Conservation (phyloP, 2,797 vertebrate species). For the Poecilia velifera region DNA sequence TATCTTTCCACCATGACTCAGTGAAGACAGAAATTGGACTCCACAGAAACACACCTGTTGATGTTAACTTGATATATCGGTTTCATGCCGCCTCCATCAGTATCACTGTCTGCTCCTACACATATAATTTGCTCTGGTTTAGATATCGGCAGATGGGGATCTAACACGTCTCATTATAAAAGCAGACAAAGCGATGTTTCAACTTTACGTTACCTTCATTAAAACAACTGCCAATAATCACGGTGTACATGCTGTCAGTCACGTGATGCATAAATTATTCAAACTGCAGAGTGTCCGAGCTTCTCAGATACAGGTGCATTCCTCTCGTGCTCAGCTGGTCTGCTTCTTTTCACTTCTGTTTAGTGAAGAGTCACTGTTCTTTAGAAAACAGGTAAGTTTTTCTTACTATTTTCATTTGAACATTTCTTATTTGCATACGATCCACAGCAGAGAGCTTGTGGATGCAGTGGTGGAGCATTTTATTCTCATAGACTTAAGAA, state of each 20-base stretch:
- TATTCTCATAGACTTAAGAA: neutral
- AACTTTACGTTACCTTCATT: neutral
- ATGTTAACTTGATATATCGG: constrained; percentile 58
- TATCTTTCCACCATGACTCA: constrained; percentile 39
- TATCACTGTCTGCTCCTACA: constrained; percentile 8
- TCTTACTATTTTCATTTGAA: constrained; percentile 9
- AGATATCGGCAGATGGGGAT: neutral
- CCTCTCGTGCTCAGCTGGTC: constrained; percentile 12
- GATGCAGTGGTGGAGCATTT: neutral
- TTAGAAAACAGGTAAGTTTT: constrained; percentile 57
- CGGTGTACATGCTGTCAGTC: constrained; percentile 13
- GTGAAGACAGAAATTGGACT: constrained; percentile 61
- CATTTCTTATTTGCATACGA: neutral
- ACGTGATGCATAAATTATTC: constrained; percentile 71
- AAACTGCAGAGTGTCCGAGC: constrained; percentile 53
- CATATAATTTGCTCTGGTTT: neutral
- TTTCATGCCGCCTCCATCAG: constrained; percentile 24
- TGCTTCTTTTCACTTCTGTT: constrained; percentile 16
- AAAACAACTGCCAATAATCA: constrained; percentile 25
- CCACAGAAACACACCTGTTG: constrained; percentile 56
- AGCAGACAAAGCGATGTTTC: neutral
- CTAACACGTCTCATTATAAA: neutral
- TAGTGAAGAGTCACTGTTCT: neutral
- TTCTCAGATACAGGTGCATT: constrained; percentile 38
- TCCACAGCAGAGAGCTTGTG: neutral